Evolutionary conservation across 2,113 vertebrate genomes (phyloP), one percentile per base, ranked within the genome.

Genomic region (Raja brachyura): DNA sequence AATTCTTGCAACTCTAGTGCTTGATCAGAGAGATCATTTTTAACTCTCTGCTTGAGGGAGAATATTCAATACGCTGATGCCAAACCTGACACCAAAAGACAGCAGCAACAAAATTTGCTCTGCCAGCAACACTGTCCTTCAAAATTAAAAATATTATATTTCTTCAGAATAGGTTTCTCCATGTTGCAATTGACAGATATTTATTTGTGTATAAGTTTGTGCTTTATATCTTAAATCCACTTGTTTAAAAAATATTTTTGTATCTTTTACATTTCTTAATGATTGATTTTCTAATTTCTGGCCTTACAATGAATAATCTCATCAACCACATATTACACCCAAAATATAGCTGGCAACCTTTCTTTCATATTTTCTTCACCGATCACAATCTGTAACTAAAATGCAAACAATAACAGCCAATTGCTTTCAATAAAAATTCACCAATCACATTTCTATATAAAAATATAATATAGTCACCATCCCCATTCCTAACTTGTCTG

Each of bases 131-230:
- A 88, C 83, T 86, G 83, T 63, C 83, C 31, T 88, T 63, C 83
- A 88, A 63, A 88, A 88, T 63, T 88, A 31, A 63, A 88, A 88
- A 66, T 56, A 88, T 88, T 88, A 88, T 88, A 88, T 88, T 66
- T 63, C 83, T 66, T 88, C 59, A 88, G 83, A 88, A 88, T n/a
- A 28, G 63, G 28, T 88, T 88, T 88, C 61, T 88, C 83, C 28
- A 33, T 63, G 61, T n/a, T 88, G 83, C 16, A 88, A 88, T 63
- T 88, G 83, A 66, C 59, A 66, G 13, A n/a, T 63, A 18, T 75
- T 75, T n/a, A 25, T 9, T n/a, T 88, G 31, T 88, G n/a, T n/a
- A 66, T 88, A 48, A 3, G 31, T 88, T 88, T 88, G 83, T 88
- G 28, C 22, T 63, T 61, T 86, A 61, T 86, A 86, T 16, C 83